Base-by-base conservation (phyloP, 2,888 invertebrate species). In the Luperina testacea region DNA sequence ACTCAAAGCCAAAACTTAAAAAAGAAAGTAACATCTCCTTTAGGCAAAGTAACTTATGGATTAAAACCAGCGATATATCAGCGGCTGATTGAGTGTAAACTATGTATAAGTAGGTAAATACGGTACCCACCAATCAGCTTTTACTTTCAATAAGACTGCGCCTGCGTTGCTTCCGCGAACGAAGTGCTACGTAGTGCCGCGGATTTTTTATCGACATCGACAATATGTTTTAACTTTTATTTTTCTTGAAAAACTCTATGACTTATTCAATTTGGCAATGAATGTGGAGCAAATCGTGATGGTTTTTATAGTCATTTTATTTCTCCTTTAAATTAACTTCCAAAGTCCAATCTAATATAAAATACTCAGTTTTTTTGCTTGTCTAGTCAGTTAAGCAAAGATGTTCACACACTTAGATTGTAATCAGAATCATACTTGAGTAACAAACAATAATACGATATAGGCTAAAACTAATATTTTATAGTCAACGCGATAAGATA, bases 91-190 rank as follows among this genome's bases (percentile, higher is more conserved):
- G 81, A 87, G 86, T 86, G 68, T 84, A 87, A 89, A 90, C 85
- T 88, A 87, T 87, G 81, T 84, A 80, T 83, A 87, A 86, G 87
- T 91, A 92, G 91, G 91, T 91, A 91, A 92, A 92, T 93, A 93
- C 94, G 93, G 93, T 93, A 94, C 92, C 88, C 85, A 90, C 91
- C 92, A 87, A 94, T 94, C 94, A 90, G 95, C 96, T 96, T 96
- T 96, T 96, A 96, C 96, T 97, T 96, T 96, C 96, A 87, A 81
- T 83, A 86, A 90, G 86, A 90, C 90, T 91, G 92, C 91, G 93
- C 90, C 85, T 79, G 90, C 90, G 91, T 77, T 78, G 90, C 95
- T 96, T 96, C 96, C 96, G 95, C 92, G 92, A 95, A 94, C 88
- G 95, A 96, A 96, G 96, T 95, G 92, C 91, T 92, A 90, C 91